Evolutionary conservation across 2,888 invertebrate species (phyloP), one percentile per base, ranked within the genome.

Genomic region (Sussaba pulchella): DNA sequence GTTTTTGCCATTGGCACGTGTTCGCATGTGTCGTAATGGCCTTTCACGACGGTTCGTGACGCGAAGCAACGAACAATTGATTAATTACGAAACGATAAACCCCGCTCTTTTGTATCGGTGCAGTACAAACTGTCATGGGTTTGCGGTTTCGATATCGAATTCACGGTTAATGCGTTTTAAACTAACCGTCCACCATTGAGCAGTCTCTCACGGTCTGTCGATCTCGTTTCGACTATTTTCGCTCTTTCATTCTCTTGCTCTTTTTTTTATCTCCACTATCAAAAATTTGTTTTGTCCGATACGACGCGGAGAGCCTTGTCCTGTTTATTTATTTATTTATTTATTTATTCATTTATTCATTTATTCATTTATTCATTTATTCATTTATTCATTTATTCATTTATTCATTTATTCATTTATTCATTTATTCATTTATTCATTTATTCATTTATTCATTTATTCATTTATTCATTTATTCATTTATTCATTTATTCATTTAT

Each of bases 101-200:
- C 21, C n/a, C 36, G 12, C n/a, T 31, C 64, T 21, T 45, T 14
- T 45, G 41, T 26, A 41, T 66, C 12, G 26, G n/a, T 10, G 41
- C 50, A 47, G n/a, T 36, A 24, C 17, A 59, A 1, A 17, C 41
- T 12, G 21, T 54, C 85, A 84, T 82, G 82, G 85, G 88, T 89
- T 89, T 89, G 88, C 86, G 81, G 81, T 85, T 88, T 89, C 88
- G 89, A 89, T 90, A 90, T 89, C 88, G 88, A 86, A 90, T 89
- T 85, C 85, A 86, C 85, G 87, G 87, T 87, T 89, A 88, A 89
- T 88, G 88, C 86, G 82, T 87, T 86, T 81, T 84, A 72, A 84
- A 78, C 77, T 52, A 82, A 63, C 59, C 47, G 59, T 67, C 50
- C 41, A 17, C 50, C 47, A 75, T 75, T 41, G 26, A 75, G 17